Conservation (phyloP, 2,113 vertebrate genomes). For the Gallinago undulata region DNA sequence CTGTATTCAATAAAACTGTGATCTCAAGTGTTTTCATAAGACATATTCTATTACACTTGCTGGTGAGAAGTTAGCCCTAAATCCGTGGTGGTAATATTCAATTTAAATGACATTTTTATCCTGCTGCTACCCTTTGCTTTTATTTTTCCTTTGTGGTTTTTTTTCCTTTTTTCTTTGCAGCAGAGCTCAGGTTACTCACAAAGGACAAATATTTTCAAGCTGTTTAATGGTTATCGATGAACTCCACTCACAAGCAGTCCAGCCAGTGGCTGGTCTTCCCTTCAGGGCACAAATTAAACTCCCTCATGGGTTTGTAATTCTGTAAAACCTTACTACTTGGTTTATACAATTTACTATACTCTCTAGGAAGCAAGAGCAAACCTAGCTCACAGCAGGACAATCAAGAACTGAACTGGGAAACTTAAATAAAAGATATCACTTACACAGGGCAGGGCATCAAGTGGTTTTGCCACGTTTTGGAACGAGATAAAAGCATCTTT, state of each 20-base stretch:
- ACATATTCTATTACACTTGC: background rate
- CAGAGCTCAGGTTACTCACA: background rate
- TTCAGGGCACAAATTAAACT: conserved; percentile 17
- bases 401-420: background rate
- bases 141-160: background rate
- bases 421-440: background rate
- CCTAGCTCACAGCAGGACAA: background rate
- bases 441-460: background rate
- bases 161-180: background rate
- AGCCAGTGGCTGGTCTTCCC: background rate
- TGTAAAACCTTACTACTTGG: background rate
- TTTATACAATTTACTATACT: background rate
- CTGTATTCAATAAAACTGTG: background rate
- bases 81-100: background rate
- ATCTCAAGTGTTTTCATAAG: background rate
- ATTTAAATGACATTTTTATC: background rate
- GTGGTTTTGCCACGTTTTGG: background rate
- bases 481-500: background rate
- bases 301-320: background rate
- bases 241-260: background rate
- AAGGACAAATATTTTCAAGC: conserved; percentile 35
- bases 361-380: background rate
- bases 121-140: background rate
- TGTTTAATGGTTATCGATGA: background rate
- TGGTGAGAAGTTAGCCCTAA: background rate